A percentile compares a stretch with the other conserved stretches of the same genome.
phyloP scores from a whole-genome alignment of 2,113 vertebrate species.

The Thunnus maccoyii region DNA sequence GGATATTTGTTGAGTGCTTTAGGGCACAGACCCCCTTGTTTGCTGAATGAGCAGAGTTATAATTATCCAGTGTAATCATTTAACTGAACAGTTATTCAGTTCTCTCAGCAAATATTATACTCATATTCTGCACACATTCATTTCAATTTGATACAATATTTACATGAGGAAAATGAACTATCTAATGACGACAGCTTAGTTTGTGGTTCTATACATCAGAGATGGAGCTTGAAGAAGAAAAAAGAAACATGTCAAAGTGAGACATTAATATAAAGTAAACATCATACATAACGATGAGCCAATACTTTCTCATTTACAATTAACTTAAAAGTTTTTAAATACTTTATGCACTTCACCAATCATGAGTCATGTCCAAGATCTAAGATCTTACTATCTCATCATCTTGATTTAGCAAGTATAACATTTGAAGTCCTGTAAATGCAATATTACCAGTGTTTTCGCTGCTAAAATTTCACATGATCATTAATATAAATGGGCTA shows the following conservation, averaged over 20 bases:
- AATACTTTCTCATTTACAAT: not conserved
- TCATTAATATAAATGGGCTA: no score
- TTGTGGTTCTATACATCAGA: not conserved
- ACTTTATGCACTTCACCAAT: no score
- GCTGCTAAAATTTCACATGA: no score
- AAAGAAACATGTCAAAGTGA: slow-evolving; percentile 12
- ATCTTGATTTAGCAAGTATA: not conserved
- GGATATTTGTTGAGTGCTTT: slow-evolving; percentile 21
- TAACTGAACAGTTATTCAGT: slow-evolving; percentile 1
- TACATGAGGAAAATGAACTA: not conserved
- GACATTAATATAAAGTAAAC: slow-evolving; percentile 4
- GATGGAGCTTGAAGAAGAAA: not conserved
- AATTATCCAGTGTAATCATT: slow-evolving; percentile 18
- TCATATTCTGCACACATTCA: no score
- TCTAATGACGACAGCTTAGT: no score
- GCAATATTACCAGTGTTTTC: not conserved
- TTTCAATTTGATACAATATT: no score
- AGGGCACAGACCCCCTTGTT: not conserved
- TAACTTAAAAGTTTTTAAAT: no score
- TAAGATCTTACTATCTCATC: not conserved
- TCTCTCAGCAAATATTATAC: not conserved
- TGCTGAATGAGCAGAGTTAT: not conserved
- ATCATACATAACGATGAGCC: not conserved
- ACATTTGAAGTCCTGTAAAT: not conserved
- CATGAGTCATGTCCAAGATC: not conserved